These are phyloP conservation scores for Macroteleia sp. DNA, from an alignment of 2,888 invertebrate species.

Conservation along the genomic window DNA sequence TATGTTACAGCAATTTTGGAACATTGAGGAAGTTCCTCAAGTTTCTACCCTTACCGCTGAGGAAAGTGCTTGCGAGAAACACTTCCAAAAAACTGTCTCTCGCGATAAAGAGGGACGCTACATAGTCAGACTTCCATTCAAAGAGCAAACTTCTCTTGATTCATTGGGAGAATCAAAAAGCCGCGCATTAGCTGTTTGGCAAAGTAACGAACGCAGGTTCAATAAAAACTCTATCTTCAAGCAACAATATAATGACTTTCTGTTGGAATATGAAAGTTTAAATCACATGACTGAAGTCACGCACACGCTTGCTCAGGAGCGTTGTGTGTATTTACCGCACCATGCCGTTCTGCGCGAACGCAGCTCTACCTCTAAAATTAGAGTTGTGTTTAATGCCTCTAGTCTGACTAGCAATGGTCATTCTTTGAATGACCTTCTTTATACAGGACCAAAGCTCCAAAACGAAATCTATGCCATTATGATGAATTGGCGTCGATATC, in stretches of 20 bases:
- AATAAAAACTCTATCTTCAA: not conserved
- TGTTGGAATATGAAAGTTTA: not conserved
- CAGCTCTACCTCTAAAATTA: not conserved
- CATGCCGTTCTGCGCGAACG: not conserved
- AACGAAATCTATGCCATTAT: not conserved
- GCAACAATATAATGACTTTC: not conserved
- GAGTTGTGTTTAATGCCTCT: constrained; percentile 6
- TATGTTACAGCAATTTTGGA: no score
- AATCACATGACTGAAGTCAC: constrained; percentile 12
- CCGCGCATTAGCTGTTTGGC: not conserved
- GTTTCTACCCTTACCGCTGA: no score
- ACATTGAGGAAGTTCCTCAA: no score
- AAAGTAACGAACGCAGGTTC: not conserved
- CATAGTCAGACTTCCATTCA: not conserved
- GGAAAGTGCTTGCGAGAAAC: no score
- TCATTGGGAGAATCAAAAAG: not conserved
- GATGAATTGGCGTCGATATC: not conserved
- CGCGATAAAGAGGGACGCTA: not conserved
- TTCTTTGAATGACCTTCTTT: not conserved
- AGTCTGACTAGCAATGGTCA: not conserved
- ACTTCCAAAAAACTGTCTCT: no score
- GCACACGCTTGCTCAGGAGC: no score
- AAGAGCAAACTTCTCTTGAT: not conserved
- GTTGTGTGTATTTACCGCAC: not conserved
- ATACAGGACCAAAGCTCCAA: not conserved